Base-by-base conservation (phyloP, 2,888 invertebrate species). In the Nemotelus nigrinus region DNA sequence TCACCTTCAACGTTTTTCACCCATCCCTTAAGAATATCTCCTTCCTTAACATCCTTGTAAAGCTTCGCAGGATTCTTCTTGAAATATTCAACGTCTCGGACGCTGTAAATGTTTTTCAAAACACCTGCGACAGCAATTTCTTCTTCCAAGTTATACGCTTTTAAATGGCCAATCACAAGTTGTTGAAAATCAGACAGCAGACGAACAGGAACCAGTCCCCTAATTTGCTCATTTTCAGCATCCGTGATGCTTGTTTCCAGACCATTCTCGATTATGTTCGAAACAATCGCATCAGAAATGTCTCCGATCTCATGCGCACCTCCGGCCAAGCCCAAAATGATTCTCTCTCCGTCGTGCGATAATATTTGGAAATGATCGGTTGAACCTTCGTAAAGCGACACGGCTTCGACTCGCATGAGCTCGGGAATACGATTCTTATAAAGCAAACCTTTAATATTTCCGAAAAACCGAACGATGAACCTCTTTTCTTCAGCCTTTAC, bases 161-260 rank as follows among this genome's bases (percentile, higher is more conserved):
- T 83, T 25, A 83, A 78, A 71, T 85, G 83, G 10, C 84, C 83
- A 7, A 81, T 74, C 63, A 86, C 83, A 6, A 89, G 80, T 48
- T 85, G 85, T 39, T 82, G 77, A 78, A 84, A 84, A 68, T 86
- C 84, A 0, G 88, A 86, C 4, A 87, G 79, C 10, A 85, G 77
- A 6, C 82, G 82, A 8, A 84, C 72, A 0, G 89, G 89, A 41
- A 89, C 80, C n/a, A 87, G 82, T 2, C 87, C 89, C 41, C 81
- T 78, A 44, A 80, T 78, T 39, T 82, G 79, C 47, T 83, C 81
- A 3, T 81, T 80, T 3, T n/a, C 74, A 3, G 80, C 71, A 2
- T 80, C 72, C 2, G 81, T 79, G 2, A 87, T 82, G 76, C 83
- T 84, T 57, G 89, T 84, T 81, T 87, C 85, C 64, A 89, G 78